Percentiles rank a stretch among this genome's conserved stretches.
Conservation (phyloP, 2,888 invertebrate species). For the Nephrotoma appendiculata region DNA sequence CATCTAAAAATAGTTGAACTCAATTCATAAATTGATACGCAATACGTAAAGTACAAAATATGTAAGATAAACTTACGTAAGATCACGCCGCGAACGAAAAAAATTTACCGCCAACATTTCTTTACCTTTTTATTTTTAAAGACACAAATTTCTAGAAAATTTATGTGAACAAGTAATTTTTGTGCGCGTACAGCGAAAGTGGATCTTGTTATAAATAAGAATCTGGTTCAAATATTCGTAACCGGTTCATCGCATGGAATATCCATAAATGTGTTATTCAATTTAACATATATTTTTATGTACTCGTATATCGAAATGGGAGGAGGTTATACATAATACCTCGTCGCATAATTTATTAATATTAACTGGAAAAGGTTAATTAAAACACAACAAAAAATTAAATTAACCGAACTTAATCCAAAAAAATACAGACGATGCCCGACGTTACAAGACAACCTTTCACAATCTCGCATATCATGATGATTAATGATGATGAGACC, state of each 20-base stretch:
- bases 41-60: not conserved
- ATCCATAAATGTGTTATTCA: not conserved
- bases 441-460: not conserved
- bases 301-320: not conserved
- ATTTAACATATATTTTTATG: not conserved
- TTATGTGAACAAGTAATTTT: not conserved
- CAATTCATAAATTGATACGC: not conserved
- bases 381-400: not conserved
- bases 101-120: not conserved
- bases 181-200: not conserved
- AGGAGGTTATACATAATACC: not conserved
- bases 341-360: not conserved
- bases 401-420: not conserved
- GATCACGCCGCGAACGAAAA: not conserved
- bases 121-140: not conserved
- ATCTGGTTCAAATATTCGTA: not conserved
- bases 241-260: not conserved
- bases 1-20: not conserved
- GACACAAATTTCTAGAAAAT: not conserved
- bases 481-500: not conserved
- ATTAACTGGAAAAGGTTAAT: not conserved
- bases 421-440: not conserved
- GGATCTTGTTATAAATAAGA: not conserved
- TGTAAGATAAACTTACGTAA: not conserved
- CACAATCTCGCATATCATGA: not conserved